Evolutionary conservation across 2,113 vertebrate species (phyloP).

Genomic region (Propithecus coquereli): DNA sequence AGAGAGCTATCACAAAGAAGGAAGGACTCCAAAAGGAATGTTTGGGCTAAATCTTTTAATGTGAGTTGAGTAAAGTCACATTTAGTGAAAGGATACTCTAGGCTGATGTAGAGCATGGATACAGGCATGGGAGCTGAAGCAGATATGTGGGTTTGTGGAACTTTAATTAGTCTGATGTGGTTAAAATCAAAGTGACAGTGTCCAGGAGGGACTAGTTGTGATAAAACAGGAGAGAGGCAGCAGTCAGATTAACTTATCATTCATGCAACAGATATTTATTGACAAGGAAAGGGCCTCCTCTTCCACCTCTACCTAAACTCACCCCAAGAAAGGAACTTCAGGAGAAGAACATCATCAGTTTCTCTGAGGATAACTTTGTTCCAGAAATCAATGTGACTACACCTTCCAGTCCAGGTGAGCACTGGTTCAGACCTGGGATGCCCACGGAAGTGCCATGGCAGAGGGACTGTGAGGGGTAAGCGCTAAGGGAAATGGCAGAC

Average conservation of each 20-base stretch:
- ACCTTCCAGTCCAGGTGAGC: conserved; percentile 91
- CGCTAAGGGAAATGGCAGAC: not conserved
- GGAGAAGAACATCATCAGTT: conserved; percentile 95
- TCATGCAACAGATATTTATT: not conserved
- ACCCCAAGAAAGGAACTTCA: conserved; percentile 95
- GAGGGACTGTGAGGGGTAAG: not conserved
- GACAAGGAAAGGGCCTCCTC: conserved; percentile 95
- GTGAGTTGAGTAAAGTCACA: not conserved
- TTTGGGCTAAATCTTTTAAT: not conserved
- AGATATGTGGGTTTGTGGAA: not conserved
- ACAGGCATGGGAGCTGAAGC: not conserved
- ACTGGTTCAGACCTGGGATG: not conserved
- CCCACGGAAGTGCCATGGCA: accelerated
- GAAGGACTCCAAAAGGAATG: not conserved
- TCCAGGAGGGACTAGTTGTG: not conserved
- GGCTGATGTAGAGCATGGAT: not conserved
- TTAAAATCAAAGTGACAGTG: not conserved
- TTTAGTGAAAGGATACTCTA: not conserved
- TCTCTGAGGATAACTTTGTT: conserved; percentile 97
- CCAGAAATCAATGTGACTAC: conserved; percentile 89
- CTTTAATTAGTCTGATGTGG: not conserved
- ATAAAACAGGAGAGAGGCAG: not conserved
- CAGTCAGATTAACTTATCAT: not conserved
- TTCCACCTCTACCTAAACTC: conserved; percentile 94
- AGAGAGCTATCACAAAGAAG: not conserved